phyloP scores from a whole-genome alignment of 2,888 invertebrate genomes.

The Abscondita cerata region DNA sequence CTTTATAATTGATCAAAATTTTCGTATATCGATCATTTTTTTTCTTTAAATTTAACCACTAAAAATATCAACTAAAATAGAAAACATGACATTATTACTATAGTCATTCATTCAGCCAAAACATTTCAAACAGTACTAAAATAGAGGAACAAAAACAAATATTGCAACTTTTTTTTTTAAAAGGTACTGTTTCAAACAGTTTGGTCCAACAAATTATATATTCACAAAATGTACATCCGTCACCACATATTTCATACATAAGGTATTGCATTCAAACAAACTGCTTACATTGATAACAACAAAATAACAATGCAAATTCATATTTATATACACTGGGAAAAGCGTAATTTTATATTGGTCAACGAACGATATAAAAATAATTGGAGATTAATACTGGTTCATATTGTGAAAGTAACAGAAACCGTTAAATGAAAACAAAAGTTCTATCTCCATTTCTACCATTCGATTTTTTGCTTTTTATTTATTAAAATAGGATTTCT shows the following conservation, averaged over 20 bases:
- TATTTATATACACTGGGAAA: constrained; percentile 60
- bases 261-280: constrained; percentile 51
- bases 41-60: constrained; percentile 1
- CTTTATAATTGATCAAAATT: neutral
- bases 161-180: constrained; percentile 10
- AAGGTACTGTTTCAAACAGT: constrained; percentile 47
- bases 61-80: constrained; percentile 18
- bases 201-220: constrained; percentile 52
- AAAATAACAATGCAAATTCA: constrained; percentile 56
- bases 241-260: constrained; percentile 56
- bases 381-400: constrained; percentile 29
- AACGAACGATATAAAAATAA: constrained; percentile 61
- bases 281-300: constrained; percentile 55
- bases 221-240: constrained; percentile 60
- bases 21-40: neutral
- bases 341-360: constrained; percentile 60
- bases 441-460: constrained; percentile 3
- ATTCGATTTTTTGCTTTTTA: neutral
- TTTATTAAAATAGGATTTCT: constrained; percentile 8
- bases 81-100: constrained; percentile 26
- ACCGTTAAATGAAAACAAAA: neutral
- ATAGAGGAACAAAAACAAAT: constrained; percentile 32
- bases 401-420: neutral
- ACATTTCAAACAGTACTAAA: constrained; percentile 50
- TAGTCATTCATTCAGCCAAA: constrained; percentile 44